Evolutionary conservation across 2,113 vertebrate species (phyloP).

Genomic region (Apaloderma vittatum): DNA sequence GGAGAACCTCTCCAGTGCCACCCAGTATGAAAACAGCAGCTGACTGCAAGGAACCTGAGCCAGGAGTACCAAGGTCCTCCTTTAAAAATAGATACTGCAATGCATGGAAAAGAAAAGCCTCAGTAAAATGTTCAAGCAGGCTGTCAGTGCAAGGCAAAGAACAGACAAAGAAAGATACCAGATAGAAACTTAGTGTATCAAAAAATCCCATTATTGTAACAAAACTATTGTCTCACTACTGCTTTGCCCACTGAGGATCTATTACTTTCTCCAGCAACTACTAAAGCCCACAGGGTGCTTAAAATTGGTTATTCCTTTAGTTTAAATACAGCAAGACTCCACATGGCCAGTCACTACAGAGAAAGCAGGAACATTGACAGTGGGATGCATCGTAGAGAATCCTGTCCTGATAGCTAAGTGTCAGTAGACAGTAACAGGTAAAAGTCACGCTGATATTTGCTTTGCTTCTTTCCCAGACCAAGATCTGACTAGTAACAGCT

Average conservation of each 20-base stretch:
- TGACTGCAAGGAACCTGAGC: not conserved
- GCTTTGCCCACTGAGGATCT: not conserved
- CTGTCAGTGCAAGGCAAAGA: not conserved
- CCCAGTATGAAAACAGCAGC: not conserved
- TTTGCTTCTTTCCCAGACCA: conserved; percentile 46
- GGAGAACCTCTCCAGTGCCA: not conserved
- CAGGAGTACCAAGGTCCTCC: not conserved
- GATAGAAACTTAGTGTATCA: not conserved
- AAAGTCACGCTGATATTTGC: conserved; percentile 28
- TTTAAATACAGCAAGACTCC: not conserved
- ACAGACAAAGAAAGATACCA: not conserved
- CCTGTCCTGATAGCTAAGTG: not conserved
- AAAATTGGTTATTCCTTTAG: not conserved
- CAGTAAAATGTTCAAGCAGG: not conserved
- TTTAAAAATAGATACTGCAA: not conserved
- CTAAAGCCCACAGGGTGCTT: not conserved
- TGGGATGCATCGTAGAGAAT: not conserved
- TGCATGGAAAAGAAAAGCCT: not conserved
- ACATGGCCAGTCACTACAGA: not conserved
- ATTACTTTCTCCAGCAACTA: not conserved
- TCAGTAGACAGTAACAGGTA: conserved; percentile 48
- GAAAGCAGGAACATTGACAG: not conserved
- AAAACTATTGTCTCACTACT: not conserved
- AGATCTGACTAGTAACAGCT: conserved; percentile 71
- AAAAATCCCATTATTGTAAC: not conserved